These are phyloP conservation scores for Thereva nobilitata DNA, from an alignment of 2,888 invertebrate genomes.

Conservation along the genomic window DNA sequence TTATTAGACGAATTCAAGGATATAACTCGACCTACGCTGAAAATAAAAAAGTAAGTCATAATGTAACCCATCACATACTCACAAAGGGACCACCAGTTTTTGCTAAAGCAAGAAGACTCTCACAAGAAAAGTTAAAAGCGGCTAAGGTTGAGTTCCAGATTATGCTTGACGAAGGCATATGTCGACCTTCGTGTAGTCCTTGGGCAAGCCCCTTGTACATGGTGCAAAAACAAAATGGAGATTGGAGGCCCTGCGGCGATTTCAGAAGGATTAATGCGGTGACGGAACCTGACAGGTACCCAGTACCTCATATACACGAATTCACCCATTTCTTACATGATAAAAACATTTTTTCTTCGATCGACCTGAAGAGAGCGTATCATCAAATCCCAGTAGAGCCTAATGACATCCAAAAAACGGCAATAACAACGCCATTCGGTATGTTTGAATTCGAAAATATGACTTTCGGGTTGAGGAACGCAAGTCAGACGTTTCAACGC, in stretches of 20 bases:
- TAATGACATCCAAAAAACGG: constrained; percentile 36
- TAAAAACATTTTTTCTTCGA: neutral
- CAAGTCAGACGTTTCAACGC: neutral
- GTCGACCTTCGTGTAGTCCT: neutral
- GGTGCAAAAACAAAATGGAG: neutral
- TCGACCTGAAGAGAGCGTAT: neutral
- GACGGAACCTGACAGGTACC: neutral
- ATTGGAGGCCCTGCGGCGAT: constrained; percentile 4
- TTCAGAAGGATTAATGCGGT: neutral
- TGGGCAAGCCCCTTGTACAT: constrained; percentile 6
- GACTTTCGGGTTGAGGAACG: constrained; percentile 49
- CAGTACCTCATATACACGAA: neutral
- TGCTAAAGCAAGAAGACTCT: too few species aligned
- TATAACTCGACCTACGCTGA: too few species aligned
- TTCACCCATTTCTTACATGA: neutral
- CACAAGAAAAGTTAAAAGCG: too few species aligned
- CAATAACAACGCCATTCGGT: constrained; percentile 50
- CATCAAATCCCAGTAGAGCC: too few species aligned
- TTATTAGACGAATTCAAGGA: too few species aligned
- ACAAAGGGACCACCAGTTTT: too few species aligned
- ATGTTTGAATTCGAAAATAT: constrained; percentile 48
- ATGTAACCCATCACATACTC: too few species aligned
- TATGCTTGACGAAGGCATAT: too few species aligned
- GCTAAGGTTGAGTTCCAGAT: too few species aligned
- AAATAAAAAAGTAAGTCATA: too few species aligned